Base-by-base conservation (phyloP, 2,888 invertebrate genomes). In the Hybos culiciformis region DNA sequence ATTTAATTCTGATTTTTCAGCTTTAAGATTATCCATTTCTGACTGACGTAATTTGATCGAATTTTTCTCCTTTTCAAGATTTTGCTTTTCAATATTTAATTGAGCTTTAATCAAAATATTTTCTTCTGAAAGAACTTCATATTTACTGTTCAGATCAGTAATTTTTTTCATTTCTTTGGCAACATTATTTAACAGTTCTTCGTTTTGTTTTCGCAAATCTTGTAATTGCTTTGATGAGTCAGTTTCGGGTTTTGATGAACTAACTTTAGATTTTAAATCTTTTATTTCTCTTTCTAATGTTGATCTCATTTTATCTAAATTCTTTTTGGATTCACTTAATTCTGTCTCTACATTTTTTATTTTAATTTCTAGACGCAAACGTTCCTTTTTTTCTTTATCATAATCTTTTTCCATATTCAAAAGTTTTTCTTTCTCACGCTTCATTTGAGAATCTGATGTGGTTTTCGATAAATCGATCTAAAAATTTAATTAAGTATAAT, bases 71-170 rank as follows among this genome's bases (percentile, higher is more conserved):
- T 54, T 74, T 62, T 82, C 80, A 12, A 86, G 69, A 53, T 78
- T 75, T 66, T 87, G 83, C 57, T 85, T 90, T 60, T 90, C 85
- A 43, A 79, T 80, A 5, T 83, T 82, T 4, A 87, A 67, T 59
- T 84, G 78, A 7, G 85, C 81, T 65, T 86, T 87, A 47, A 82
- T 81, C 1, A 84, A 75, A 1, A 87, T 83, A 52, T 85, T 84
- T 56, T 88, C 87, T 60, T 88, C 87, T 59, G 84, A 83, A 29
- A 91, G 64, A 47, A 81, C 73, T 61, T 87, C 88, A 64, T 86
- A 87, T 62, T 84, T 86, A 15, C 76, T 73, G 23, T 83, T 86
- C 42, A 91, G 68, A 53, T 85, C 84, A 38, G 83, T 80, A 58
- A 82, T 83, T 50, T 84, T 82, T 49, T 80, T 78, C 49, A 75